Evolutionary conservation across 2,797 vertebrate genomes (phyloP).

Genomic region (Selene dorsalis): DNA sequence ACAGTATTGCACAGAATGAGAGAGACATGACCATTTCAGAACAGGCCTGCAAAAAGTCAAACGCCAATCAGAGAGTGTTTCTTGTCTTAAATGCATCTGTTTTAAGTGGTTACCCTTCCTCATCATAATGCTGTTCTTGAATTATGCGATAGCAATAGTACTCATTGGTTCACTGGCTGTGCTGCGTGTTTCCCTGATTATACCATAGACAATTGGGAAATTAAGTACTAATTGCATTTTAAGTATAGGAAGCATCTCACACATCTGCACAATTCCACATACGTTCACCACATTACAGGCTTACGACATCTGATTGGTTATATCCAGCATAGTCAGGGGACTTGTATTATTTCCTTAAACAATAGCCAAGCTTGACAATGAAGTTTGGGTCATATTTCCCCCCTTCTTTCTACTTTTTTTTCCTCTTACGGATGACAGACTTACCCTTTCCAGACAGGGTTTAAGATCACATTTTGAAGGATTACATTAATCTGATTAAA

Average conservation of each 20-base stretch:
- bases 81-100: constrained; percentile 27
- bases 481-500: constrained; percentile 63
- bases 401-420: constrained; percentile 16
- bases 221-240: constrained; percentile 6
- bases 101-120: constrained; percentile 34
- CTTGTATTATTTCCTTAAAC: constrained; percentile 14
- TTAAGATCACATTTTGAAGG: constrained; percentile 46
- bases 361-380: not conserved
- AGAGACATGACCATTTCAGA: not conserved
- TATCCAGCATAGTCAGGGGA: not conserved
- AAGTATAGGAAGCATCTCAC: constrained; percentile 1
- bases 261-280: constrained; percentile 5
- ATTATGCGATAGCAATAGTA: constrained; percentile 23
- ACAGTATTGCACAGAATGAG: not conserved
- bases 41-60: not conserved
- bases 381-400: constrained; percentile 16
- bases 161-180: constrained; percentile 10
- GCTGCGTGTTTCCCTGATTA: constrained; percentile 28
- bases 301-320: not conserved
- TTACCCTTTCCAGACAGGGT: constrained; percentile 5
- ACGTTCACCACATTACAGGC: not conserved
- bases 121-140: constrained; percentile 34
- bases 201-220: constrained; percentile 20
- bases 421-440: constrained; percentile 21
- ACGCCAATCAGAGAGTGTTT: constrained; percentile 19